phyloP scores from a whole-genome alignment of 1,140 invertebrate genomes.

The Thaumetopoea pityocampa region DNA sequence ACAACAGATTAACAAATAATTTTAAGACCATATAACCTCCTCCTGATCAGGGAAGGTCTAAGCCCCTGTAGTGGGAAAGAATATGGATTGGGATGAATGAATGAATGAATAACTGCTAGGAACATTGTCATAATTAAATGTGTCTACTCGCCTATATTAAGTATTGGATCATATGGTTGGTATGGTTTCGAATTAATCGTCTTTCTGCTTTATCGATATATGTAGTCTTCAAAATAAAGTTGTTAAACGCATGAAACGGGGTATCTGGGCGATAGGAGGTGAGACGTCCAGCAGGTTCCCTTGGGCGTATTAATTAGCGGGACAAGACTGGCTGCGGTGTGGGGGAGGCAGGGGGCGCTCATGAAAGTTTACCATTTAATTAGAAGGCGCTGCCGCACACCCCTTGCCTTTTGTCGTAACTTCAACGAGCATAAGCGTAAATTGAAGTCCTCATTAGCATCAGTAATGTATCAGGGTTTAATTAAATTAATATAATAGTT shows the following conservation, averaged over 20 bases:
- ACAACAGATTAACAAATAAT: too few species aligned
- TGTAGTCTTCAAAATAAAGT: not conserved
- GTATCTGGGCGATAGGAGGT: slow-evolving; percentile 11
- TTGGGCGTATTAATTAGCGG: slow-evolving; percentile 70
- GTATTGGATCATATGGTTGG: too few species aligned
- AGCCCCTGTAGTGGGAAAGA: too few species aligned
- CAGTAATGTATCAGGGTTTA: slow-evolving; percentile 31
- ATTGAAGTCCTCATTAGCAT: slow-evolving; percentile 41
- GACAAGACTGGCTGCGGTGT: slow-evolving; percentile 16
- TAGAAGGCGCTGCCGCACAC: slow-evolving; percentile 50
- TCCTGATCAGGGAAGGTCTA: too few species aligned
- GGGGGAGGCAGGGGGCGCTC: slow-evolving; percentile 35
- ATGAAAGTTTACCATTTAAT: slow-evolving; percentile 76
- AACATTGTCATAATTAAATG: too few species aligned
- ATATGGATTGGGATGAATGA: too few species aligned
- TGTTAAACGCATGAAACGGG: slow-evolving; percentile 6
- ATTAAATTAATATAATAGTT: too few species aligned
- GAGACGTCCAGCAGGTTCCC: slow-evolving; percentile 49
- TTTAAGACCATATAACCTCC: too few species aligned
- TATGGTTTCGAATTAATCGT: too few species aligned
- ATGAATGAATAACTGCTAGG: too few species aligned
- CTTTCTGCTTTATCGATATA: too few species aligned
- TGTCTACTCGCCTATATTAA: too few species aligned
- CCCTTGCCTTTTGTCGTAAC: slow-evolving; percentile 55
- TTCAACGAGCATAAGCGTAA: slow-evolving; percentile 38